These are phyloP conservation scores for Drosophila lini DNA, from an alignment of 1,140 invertebrate species.

Conservation along the genomic window DNA sequence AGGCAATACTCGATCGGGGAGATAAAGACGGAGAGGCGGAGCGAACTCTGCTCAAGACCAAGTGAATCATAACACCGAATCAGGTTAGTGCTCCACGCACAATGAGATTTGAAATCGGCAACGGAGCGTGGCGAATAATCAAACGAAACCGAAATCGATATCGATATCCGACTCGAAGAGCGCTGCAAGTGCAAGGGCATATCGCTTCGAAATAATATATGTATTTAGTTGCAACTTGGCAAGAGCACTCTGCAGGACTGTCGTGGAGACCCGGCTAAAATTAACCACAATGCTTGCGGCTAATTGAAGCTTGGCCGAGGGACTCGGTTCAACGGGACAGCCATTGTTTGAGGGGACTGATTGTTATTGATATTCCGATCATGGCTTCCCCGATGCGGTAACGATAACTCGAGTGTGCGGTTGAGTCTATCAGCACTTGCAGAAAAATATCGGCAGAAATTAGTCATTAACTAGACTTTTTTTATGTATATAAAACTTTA, in stretches of 20 bases:
- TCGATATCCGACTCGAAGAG: constrained; percentile 26
- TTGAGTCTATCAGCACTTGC: constrained; percentile 4
- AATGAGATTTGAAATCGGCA: constrained; percentile 39
- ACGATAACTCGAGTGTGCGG: constrained; percentile 21
- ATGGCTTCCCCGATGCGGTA: constrained; percentile 42
- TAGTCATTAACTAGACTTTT: too few relatives aligned
- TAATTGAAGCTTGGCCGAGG: constrained; percentile 26
- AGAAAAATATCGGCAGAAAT: not conserved
- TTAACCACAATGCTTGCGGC: constrained; percentile 42
- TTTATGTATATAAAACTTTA: too few relatives aligned
- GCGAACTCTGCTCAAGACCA: constrained; percentile 25
- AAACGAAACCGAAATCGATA: constrained; percentile 45
- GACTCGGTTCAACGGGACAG: constrained; percentile 1
- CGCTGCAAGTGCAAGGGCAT: constrained; percentile 44
- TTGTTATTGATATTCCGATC: constrained; percentile 51
- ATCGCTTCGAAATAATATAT: constrained; percentile 12
- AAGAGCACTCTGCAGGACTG: constrained; percentile 22
- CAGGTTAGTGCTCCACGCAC: constrained; percentile 35
- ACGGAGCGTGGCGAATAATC: constrained; percentile 40
- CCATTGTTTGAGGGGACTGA: constrained; percentile 15
- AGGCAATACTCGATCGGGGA: constrained; percentile 25
- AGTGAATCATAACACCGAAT: constrained; percentile 38
- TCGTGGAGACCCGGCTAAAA: constrained; percentile 24
- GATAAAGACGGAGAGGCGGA: constrained; percentile 13
- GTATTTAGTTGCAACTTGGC: constrained; percentile 4